Percentiles rank a stretch among this genome's conserved stretches.
Conservation (phyloP, 2,797 vertebrate genomes). For the Phoeniculus purpureus region DNA sequence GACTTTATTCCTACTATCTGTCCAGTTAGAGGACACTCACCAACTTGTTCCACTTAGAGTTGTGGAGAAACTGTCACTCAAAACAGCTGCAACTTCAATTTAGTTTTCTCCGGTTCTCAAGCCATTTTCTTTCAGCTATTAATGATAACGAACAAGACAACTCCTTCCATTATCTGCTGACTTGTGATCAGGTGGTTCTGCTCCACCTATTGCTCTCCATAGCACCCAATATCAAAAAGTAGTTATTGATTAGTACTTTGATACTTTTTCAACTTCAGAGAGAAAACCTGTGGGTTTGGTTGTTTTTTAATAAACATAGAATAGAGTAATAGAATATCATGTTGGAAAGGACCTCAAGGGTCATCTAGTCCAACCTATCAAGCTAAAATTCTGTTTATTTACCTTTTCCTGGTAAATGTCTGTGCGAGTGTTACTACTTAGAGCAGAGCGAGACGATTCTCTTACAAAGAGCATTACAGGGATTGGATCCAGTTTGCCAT, state of each 20-base stretch:
- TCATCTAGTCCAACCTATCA: too few species aligned
- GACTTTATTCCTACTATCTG: not conserved
- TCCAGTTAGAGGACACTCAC: not conserved
- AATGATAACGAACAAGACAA: not conserved
- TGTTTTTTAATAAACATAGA: not conserved
- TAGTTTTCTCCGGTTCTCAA: slow-evolving; percentile 1
- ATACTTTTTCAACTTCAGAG: not conserved
- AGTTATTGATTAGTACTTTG: not conserved
- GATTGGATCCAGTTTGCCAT: not conserved
- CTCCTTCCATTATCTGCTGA: not conserved
- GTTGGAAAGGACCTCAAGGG: too few species aligned
- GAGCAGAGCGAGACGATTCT: slow-evolving; percentile 26
- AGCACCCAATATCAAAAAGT: not conserved
- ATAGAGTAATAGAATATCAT: too few species aligned
- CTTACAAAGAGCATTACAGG: slow-evolving; percentile 67
- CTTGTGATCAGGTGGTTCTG: not conserved
- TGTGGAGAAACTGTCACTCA: not conserved
- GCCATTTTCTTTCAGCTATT: not conserved
- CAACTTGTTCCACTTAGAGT: not conserved
- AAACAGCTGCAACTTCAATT: not conserved
- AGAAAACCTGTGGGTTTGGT: not conserved
- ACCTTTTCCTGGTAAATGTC: not conserved
- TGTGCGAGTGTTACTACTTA: not conserved
- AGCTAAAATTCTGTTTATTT: not conserved
- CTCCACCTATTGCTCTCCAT: not conserved